Base-by-base conservation (phyloP, 2,888 invertebrate species). In the Callosobruchus maculatus region DNA sequence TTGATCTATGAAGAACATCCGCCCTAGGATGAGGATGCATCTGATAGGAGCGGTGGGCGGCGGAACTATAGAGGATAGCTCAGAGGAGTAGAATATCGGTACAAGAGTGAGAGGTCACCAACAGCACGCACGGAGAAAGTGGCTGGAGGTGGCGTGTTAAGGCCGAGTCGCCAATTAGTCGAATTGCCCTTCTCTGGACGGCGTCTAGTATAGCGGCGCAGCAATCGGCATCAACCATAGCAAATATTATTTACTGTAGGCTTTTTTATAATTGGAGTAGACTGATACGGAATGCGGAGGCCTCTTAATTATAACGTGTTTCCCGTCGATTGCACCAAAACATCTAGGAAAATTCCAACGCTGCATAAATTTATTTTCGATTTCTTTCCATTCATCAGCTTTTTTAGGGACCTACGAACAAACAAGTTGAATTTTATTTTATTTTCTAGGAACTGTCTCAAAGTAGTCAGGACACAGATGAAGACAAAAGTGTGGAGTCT, bases 241-340 rank as follows among this genome's bases (percentile, higher is more conserved):
- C 85, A 73, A 84, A 78, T 70, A 86, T 75, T 9, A 86, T 83
- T 67, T 81, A 74, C 83, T 84, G 74, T 81, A 82, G 77, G 76
- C 77, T 0, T 67, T 74, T 81, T 85, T 86, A 75, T 85, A 85
- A 71, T 83, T 82, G 68, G 72, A 82, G 77, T 80, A 78, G 72
- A 81, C 79, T 20, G 78, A 80, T 74, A 81, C 82, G 70, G 76
- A 78, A 68, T 81, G 75, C 18, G 75, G 69, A 49, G 85, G 84
- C 70, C 79, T 73, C 76, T 84, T 78, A 20, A 83, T 73, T 20
- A 77, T 21, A 67, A 82, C 75, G 77, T 83, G 84, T 77, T 86
- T 85, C 18, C 85, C 85, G 72, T 85, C 84, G 21, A 84, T 78
- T 4, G 84, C 81, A 30, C 81, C 83, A 49, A 82, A 68, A 71